Evolutionary conservation across 2,888 invertebrate genomes (phyloP).

Genomic region (Elegia similella): DNA sequence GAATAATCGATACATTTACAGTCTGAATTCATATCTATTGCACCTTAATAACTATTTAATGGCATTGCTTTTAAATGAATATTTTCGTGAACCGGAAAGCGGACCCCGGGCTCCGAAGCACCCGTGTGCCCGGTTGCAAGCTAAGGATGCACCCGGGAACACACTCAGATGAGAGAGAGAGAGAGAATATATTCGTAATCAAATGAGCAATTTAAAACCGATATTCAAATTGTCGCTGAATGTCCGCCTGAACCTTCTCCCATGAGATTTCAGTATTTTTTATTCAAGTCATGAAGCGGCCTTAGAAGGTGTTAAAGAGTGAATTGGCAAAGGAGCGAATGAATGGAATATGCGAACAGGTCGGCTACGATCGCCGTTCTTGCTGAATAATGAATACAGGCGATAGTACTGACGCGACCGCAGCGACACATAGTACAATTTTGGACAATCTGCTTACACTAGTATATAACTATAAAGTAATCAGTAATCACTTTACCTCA

Average conservation of each 20-base stretch:
- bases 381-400: slow-evolving; percentile 64
- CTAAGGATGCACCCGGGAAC: too few relatives aligned
- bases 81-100: too few relatives aligned
- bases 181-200: too few relatives aligned
- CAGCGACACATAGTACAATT: slow-evolving; percentile 25
- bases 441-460: background rate
- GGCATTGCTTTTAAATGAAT: too few relatives aligned
- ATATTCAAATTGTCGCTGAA: slow-evolving; percentile 40
- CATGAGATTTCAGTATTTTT: slow-evolving; percentile 60
- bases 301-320: slow-evolving; percentile 77
- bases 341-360: slow-evolving; percentile 69
- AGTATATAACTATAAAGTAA: too few relatives aligned
- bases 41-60: too few relatives aligned
- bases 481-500: too few relatives aligned
- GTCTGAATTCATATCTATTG: too few relatives aligned
- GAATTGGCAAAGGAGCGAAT: slow-evolving; percentile 70
- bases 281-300: slow-evolving; percentile 70
- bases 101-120: too few relatives aligned
- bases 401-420: slow-evolving; percentile 42
- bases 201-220: slow-evolving; percentile 38
- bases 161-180: too few relatives aligned
- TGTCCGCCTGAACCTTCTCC: slow-evolving; percentile 60
- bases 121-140: too few relatives aligned
- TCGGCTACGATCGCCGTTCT: slow-evolving; percentile 51
- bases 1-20: background rate